A percentile compares a stretch with the other conserved stretches of the same genome.
These are phyloP conservation scores for Pammene fasciana DNA, from an alignment of 2,888 invertebrate species.

Conservation along the genomic window DNA sequence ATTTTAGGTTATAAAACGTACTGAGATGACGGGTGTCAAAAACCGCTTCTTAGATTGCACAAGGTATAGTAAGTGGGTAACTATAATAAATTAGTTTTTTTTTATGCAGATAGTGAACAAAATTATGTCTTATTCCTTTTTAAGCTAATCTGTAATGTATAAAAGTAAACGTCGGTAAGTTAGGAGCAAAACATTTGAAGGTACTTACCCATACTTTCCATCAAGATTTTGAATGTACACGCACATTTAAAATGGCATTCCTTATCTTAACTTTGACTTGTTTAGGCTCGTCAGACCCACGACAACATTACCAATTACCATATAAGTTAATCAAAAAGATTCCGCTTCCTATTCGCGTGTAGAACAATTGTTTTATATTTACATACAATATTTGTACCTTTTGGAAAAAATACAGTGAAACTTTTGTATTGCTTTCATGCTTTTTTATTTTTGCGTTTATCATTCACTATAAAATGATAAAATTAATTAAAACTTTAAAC, in stretches of 20 bases:
- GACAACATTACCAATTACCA: constrained; percentile 25
- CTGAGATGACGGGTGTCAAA: too few relatives aligned
- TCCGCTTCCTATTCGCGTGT: constrained; percentile 5
- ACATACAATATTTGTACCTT: not conserved
- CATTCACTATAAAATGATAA: not conserved
- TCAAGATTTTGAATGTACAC: constrained; percentile 14
- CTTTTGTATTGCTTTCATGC: too few relatives aligned
- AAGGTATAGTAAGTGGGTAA: too few relatives aligned
- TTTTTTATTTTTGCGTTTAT: too few relatives aligned
- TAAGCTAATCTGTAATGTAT: too few relatives aligned
- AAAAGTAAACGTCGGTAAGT: too few relatives aligned
- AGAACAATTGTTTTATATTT: not conserved
- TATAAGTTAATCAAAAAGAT: constrained; percentile 13
- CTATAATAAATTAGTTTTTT: too few relatives aligned
- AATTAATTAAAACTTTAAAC: not conserved
- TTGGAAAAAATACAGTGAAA: not conserved
- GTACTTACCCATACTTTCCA: not conserved
- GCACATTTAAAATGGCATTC: constrained; percentile 4
- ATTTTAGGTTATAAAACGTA: too few relatives aligned
- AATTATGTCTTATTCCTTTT: too few relatives aligned
- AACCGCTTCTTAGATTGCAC: too few relatives aligned
- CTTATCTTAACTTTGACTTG: not conserved
- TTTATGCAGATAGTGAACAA: too few relatives aligned
- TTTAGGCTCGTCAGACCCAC: constrained; percentile 1
- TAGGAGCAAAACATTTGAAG: too few relatives aligned